Base-by-base conservation (phyloP, 1,140 invertebrate species). In the Pygmarrhopalites habei region DNA sequence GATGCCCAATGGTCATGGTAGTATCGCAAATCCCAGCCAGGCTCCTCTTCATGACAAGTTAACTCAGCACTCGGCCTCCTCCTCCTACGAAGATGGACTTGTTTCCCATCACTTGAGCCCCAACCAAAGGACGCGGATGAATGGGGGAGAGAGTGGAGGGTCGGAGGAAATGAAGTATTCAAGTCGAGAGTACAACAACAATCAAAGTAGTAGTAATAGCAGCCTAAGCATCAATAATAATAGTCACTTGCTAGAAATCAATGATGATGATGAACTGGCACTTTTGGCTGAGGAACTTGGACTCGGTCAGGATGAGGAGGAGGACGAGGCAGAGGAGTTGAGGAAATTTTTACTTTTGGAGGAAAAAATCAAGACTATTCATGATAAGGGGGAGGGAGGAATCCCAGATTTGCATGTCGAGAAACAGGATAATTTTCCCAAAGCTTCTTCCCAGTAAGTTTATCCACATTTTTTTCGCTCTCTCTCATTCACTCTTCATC, bases 261-360 rank as follows among this genome's bases (percentile, higher is more conserved):
- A 58, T 59, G 62, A 59, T 52, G 62, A 64, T 23, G 46, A 59
- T 52, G 66, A 68, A 32, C 44, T 68, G 32, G 66, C 66, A 43
- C 66, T 68, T 57, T 53, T 68, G 12, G 66, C 66, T 23, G 58
- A 68, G 41, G 66, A 68, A 52, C 62, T 68, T 51, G 66, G 66
- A 43, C 62, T 67, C 35, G 66, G 58, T 23, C 61, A 64, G 51
- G 56, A 63, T 21, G 66, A 68, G 14, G 66, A 64, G 19, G 66
- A 68, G 32, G 59, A 64, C 28, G 59, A 64, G 62, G 56, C 56
- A 21, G 62, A 56, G n/a, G 62, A 64, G 59, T 44, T 58, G 25
- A 30, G 53, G 23, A 56, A 56, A 32, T 56, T 56, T 56, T 23
- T 56, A 15, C 26, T 56, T 2, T 32, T 56, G 5, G 53, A 56